A percentile compares a stretch with the other conserved stretches of the same genome.
phyloP scores from a whole-genome alignment of 2,797 vertebrate species.

The Lycodopsis pacificus region DNA sequence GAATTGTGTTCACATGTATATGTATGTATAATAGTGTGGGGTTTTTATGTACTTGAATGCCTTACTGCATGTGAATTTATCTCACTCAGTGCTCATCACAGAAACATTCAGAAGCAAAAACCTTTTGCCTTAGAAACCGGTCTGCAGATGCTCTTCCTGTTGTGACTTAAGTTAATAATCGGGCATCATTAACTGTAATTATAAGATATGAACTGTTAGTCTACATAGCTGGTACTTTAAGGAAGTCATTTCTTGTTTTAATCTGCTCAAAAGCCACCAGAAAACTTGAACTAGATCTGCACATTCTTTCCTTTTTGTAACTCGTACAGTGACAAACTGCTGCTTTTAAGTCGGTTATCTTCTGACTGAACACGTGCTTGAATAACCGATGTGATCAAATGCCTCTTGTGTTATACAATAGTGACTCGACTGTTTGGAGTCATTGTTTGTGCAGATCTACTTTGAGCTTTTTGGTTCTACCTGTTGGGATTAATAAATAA shows the following conservation, averaged over 20 bases:
- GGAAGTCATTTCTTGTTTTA: background rate
- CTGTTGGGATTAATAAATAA: slow-evolving; percentile 5
- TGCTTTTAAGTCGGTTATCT: background rate
- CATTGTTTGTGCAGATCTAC: background rate
- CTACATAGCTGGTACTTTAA: background rate
- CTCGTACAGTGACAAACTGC: background rate
- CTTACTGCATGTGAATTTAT: slow-evolving; percentile 42
- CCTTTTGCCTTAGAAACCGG: slow-evolving; percentile 55
- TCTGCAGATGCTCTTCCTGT: slow-evolving; percentile 23
- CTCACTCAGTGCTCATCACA: slow-evolving; percentile 23
- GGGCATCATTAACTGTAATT: slow-evolving; percentile 22
- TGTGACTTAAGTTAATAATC: background rate
- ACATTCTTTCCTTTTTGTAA: background rate
- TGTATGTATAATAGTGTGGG: slow-evolving; percentile 40
- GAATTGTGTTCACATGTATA: slow-evolving; percentile 21
- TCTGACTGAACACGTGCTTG: background rate
- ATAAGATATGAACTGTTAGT: background rate
- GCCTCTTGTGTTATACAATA: background rate
- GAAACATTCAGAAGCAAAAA: slow-evolving; percentile 24
- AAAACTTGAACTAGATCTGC: background rate
- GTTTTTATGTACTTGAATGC: slow-evolving; percentile 28
- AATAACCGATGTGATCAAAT: background rate
- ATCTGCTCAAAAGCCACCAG: background rate
- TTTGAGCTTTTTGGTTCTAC: background rate
- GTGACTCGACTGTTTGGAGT: background rate